Percentiles rank a stretch among this genome's conserved stretches.
These are phyloP conservation scores for Leucopsar rothschildi DNA, from an alignment of 2,113 vertebrate genomes.

Conservation along the genomic window DNA sequence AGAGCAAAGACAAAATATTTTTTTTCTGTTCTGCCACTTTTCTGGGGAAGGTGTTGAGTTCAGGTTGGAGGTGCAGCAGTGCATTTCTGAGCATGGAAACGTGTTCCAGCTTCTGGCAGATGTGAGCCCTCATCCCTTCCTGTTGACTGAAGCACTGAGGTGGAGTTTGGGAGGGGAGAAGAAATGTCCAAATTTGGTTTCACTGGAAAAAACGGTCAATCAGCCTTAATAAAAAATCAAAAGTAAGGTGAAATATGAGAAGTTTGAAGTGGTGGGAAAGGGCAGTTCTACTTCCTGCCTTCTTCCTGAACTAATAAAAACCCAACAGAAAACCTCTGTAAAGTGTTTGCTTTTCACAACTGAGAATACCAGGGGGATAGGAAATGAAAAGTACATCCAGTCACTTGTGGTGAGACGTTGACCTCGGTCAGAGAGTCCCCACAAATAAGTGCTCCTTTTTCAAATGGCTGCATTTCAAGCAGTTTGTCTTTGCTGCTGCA, in stretches of 20 bases:
- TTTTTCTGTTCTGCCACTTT: neutral
- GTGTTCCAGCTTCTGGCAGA: neutral
- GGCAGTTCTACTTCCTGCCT: neutral
- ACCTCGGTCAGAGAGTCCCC: neutral
- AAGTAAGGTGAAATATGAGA: neutral
- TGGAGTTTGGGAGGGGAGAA: neutral
- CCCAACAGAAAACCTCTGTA: neutral
- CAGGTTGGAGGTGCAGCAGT: neutral
- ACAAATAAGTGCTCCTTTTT: neutral
- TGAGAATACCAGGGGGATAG: neutral
- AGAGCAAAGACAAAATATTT: neutral
- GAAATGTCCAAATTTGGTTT: neutral
- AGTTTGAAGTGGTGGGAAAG: neutral
- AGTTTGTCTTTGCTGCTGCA: conserved; percentile 12
- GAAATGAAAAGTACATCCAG: conserved; percentile 29
- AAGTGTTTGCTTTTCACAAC: conserved; percentile 3
- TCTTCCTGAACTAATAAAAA: neutral
- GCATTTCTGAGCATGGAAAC: neutral
- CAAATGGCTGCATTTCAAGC: neutral
- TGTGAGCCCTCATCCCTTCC: neutral
- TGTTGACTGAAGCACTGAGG: neutral
- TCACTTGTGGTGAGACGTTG: neutral
- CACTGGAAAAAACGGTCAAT: neutral
- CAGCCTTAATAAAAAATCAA: neutral
- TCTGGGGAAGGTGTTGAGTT: neutral